Evolutionary conservation across 2,888 invertebrate species (phyloP), one percentile per base, ranked within the genome.

Genomic region (Drosophila recens): DNA sequence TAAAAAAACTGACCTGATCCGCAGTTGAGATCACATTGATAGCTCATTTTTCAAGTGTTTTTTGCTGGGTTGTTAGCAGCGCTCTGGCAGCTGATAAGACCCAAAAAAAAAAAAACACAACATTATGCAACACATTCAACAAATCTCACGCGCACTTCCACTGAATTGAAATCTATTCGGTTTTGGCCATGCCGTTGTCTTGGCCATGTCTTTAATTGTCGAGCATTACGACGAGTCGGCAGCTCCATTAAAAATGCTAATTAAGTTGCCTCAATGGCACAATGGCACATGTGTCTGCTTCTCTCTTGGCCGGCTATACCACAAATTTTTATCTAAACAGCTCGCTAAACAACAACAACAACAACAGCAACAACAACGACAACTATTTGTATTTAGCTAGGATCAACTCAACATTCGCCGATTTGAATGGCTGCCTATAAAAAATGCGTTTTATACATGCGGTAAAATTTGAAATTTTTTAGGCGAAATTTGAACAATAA

Each of bases 191-290:
- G 56, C 34, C 56, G 6, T 54, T 34, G n/a, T 45, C 23, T 56
- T 56, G 43, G 56, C 64, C 64, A 48, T 72, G 69, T 71, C 68
- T 86, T 88, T 88, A 86, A 86, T 90, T 90, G 90, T 82, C 72
- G 83, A 64, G 70, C 76, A 65, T 87, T 89, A 84, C 82, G 57
- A 57, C 56, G 82, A 80, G 72, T 81, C 88, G 89, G 83, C 86
- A 88, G 90, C 74, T 88, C 89, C 90, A 90, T 90, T 87, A 90
- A 87, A 89, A 87, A 82, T 59, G 86, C 86, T 90, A 87, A 87
- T 87, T 90, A 90, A 87, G 86, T 87, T 87, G 88, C 88, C 80
- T 73, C 82, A 89, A 67, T 80, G 75, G 75, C 70, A 85, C 87
- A 86, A 56, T 56, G 56, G 56, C 82, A 70, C 87, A 87, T 77